Evolutionary conservation across 2,888 invertebrate species (phyloP).

Genomic region (Seira ritae): DNA sequence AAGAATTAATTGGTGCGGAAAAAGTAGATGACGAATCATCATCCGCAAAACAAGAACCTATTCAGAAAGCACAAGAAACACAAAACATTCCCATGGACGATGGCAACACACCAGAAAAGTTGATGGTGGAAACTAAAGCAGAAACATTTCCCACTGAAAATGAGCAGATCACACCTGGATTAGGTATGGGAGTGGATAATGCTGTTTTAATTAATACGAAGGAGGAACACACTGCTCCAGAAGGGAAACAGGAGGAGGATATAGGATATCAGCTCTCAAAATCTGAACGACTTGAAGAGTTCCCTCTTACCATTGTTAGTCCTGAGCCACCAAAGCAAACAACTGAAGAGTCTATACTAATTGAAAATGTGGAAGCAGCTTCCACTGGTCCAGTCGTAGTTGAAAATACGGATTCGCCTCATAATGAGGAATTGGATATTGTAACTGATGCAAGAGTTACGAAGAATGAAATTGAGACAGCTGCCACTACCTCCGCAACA

Average conservation of each 20-base stretch:
- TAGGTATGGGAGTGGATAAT: not conserved
- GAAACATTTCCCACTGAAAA: no score
- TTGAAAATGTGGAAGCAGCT: not conserved
- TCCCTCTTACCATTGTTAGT: conserved; percentile 54
- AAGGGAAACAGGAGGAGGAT: conserved; percentile 27
- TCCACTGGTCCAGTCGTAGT: not conserved
- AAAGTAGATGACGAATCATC: conserved; percentile 35
- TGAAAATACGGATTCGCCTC: not conserved
- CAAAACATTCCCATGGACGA: not conserved
- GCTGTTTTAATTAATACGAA: not conserved
- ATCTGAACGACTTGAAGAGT: conserved; percentile 56
- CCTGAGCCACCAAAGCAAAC: conserved; percentile 45
- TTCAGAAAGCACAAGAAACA: not conserved
- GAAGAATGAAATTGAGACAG: no score
- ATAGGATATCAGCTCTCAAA: conserved; percentile 57
- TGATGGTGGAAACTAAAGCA: not conserved
- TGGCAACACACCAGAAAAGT: not conserved
- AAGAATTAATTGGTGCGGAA: not conserved
- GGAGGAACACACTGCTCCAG: not conserved
- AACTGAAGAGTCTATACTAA: not conserved
- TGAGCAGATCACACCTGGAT: not conserved
- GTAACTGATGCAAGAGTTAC: not conserved
- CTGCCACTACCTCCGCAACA: not conserved
- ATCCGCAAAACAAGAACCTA: not conserved
- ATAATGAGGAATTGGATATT: not conserved